A percentile compares a stretch with the other conserved stretches of the same genome.
Evolutionary conservation across 2,113 vertebrate genomes (phyloP).

Genomic region (Vicugna pacos): DNA sequence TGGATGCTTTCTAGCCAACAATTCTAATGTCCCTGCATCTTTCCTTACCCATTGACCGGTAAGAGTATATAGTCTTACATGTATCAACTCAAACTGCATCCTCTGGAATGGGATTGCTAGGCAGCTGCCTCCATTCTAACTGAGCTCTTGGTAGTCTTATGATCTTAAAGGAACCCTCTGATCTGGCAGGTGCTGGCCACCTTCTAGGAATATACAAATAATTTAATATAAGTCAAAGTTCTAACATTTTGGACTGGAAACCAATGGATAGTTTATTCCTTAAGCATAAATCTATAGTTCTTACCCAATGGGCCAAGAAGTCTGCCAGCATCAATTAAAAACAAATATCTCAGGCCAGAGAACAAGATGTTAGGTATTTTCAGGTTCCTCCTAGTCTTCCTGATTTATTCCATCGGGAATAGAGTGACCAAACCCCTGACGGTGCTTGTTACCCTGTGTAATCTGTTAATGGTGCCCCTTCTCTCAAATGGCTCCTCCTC

Average conservation of each 20-base stretch:
- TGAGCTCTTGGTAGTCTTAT: not conserved
- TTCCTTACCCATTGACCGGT: not conserved
- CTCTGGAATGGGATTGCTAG: not conserved
- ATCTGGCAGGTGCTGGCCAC: not conserved
- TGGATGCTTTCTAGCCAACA: not conserved
- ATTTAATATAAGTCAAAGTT: not conserved
- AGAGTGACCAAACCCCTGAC: not conserved
- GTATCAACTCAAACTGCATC: not conserved
- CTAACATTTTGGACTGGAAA: not conserved
- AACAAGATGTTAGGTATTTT: not conserved
- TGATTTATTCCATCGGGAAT: not conserved
- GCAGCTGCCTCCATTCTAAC: not conserved
- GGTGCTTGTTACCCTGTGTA: not conserved
- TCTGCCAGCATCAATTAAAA: not conserved
- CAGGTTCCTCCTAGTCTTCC: not conserved
- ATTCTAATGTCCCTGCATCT: not conserved
- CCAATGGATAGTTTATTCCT: not conserved
- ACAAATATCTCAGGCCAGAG: not conserved
- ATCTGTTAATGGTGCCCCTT: not conserved
- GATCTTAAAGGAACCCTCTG: not conserved
- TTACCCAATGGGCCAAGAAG: not conserved
- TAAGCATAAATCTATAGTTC: not conserved
- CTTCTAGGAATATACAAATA: not conserved
- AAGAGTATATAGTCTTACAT: not conserved
- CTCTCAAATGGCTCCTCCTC: not conserved